Evolutionary conservation across 2,797 vertebrate species (phyloP).

Genomic region (Apogon talboti): DNA sequence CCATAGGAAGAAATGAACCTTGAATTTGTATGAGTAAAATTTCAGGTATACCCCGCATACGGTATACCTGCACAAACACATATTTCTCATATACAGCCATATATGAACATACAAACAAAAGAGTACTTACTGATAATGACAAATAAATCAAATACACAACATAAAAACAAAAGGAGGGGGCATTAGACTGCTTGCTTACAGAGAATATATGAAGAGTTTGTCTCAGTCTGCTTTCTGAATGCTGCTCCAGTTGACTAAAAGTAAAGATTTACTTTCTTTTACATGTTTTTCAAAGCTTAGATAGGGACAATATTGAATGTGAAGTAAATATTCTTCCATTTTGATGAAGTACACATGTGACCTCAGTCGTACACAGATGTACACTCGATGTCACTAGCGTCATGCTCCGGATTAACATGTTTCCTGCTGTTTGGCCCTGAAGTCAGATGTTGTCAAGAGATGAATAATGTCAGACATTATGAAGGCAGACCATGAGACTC

Average conservation of each 20-base stretch:
- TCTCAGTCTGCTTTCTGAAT: conserved; percentile 52
- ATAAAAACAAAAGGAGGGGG: conserved; percentile 57
- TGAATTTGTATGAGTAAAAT: conserved; percentile 76
- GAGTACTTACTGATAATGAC: conserved; percentile 76
- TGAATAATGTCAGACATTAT: conserved; percentile 5
- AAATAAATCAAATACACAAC: conserved; percentile 50
- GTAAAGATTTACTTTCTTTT: no score
- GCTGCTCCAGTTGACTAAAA: no score
- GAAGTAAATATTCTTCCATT: not conserved
- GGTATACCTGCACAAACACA: conserved; percentile 82
- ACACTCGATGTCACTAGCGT: not conserved
- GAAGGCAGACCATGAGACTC: conserved; percentile 58
- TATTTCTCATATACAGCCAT: conserved; percentile 78
- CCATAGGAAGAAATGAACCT: conserved; percentile 45
- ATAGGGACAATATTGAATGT: not conserved
- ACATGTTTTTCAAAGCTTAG: no score
- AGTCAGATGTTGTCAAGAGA: conserved; percentile 1
- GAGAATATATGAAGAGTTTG: conserved; percentile 53
- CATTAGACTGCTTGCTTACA: conserved; percentile 66
- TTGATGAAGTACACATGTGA: not conserved
- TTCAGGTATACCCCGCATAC: conserved; percentile 65
- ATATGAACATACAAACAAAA: conserved; percentile 88
- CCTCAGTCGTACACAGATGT: not conserved
- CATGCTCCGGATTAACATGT: not conserved
- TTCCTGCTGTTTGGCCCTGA: not conserved